These are phyloP conservation scores for Ia io DNA, from an alignment of 2,113 vertebrate genomes.

Conservation along the genomic window DNA sequence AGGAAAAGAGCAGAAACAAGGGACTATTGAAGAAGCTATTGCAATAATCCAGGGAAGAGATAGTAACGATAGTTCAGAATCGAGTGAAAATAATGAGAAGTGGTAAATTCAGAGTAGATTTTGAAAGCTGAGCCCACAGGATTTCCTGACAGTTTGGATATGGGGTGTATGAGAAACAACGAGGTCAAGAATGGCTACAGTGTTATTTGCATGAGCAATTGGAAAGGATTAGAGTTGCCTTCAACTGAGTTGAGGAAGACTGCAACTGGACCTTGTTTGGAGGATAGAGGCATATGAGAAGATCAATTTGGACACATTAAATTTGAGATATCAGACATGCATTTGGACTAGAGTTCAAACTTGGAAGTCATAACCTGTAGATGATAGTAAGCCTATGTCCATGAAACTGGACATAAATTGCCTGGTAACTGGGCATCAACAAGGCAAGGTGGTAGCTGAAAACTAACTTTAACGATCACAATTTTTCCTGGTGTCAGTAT, in stretches of 20 bases:
- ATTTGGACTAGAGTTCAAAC: neutral
- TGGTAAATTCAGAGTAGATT: neutral
- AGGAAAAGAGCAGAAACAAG: neutral
- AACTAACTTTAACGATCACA: neutral
- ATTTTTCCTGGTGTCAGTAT: neutral
- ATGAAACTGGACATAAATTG: neutral
- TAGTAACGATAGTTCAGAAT: neutral
- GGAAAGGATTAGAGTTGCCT: neutral
- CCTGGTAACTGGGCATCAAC: neutral
- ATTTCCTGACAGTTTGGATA: conserved; percentile 20
- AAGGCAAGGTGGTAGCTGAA: neutral
- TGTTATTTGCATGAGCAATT: neutral
- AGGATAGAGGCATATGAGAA: neutral
- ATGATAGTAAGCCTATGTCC: neutral
- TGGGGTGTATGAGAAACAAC: neutral
- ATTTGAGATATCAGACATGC: neutral
- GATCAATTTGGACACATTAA: neutral
- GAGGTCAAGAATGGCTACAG: neutral
- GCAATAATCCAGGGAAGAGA: neutral
- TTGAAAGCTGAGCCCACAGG: conserved; percentile 28
- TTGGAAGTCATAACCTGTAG: neutral
- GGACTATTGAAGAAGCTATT: neutral
- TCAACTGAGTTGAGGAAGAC: neutral
- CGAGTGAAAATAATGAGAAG: neutral
- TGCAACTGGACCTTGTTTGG: neutral